Base-by-base conservation (phyloP, 2,888 invertebrate species). In the Drosophila lacicola region DNA sequence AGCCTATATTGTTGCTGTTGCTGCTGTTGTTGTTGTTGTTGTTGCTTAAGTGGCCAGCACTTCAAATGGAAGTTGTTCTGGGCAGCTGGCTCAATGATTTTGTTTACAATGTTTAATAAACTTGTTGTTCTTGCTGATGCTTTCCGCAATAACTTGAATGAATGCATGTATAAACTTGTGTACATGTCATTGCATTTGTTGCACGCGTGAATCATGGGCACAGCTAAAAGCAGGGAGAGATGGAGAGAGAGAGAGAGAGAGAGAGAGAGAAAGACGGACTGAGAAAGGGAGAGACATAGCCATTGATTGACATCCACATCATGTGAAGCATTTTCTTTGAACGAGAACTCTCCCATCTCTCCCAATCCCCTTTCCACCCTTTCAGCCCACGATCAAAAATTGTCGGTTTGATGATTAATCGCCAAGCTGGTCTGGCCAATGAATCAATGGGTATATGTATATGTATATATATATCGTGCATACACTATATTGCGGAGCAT, bases 71-170 rank as follows among this genome's bases (percentile, higher is more conserved):
- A 66, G 54, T 76, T 60, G 53, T 33, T 41, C 42, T 57, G 44
- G 29, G 45, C 51, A 63, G 47, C 41, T 44, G 47, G 34, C 68
- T 65, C 73, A 82, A 79, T 76, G 57, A 79, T 58, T 79, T 85
- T 80, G 86, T 85, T 82, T 79, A 76, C 69, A 82, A 57, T 61
- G 57, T 69, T 73, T 72, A 81, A 78, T 67, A 64, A 63, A 56
- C 55, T 64, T 68, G 71, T 83, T 70, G 61, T 58, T 29, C 29
- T 29, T 64, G 41, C 37, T 51, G 29, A n/a, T 46, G 51, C 45
- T 37, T 44, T 46, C 29, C 33, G 54, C 54, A 54, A 33, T 44
- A 60, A 41, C 45, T 49, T 44, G 51, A 47, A 54, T 46, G 29
- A 50, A 45, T 71, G 70, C 25, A 78, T 62, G 61, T 61, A 78